Percentiles rank a stretch among this genome's conserved stretches.
phyloP scores from a whole-genome alignment of 2,113 vertebrate species.

The Cebus imitator region DNA sequence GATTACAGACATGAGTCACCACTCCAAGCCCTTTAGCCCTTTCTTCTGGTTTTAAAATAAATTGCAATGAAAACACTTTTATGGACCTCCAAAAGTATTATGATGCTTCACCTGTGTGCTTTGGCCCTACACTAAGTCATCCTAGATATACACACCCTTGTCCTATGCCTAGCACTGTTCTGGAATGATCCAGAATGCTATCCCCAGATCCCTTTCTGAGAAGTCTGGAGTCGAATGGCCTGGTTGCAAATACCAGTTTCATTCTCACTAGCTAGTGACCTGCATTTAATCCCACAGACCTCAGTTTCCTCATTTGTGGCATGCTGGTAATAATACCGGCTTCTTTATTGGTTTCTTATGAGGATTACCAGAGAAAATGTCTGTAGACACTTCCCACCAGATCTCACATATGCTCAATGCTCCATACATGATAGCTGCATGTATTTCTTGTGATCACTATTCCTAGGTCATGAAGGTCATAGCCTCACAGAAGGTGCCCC shows the following conservation, averaged over 20 bases:
- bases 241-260: background rate
- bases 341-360: background rate
- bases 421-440: rapidly evolving
- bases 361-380: background rate
- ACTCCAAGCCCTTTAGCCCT: too few relatives aligned
- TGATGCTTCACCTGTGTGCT: too few relatives aligned
- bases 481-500: background rate
- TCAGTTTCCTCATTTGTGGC: background rate
- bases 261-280: background rate
- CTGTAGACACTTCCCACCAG: too few relatives aligned
- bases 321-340: background rate
- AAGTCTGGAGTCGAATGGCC: background rate
- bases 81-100: background rate
- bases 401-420: too few relatives aligned
- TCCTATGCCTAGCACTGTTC: background rate
- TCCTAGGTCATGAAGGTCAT: background rate
- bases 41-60: background rate
- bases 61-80: background rate
- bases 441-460: background rate
- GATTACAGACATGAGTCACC: background rate
- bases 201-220: background rate
- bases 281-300: background rate
- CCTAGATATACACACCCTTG: too few relatives aligned
- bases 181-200: background rate
- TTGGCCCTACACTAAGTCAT: background rate